Evolutionary conservation across 2,888 invertebrate species (phyloP).

Genomic region (Dyspetes luteomarginatus): DNA sequence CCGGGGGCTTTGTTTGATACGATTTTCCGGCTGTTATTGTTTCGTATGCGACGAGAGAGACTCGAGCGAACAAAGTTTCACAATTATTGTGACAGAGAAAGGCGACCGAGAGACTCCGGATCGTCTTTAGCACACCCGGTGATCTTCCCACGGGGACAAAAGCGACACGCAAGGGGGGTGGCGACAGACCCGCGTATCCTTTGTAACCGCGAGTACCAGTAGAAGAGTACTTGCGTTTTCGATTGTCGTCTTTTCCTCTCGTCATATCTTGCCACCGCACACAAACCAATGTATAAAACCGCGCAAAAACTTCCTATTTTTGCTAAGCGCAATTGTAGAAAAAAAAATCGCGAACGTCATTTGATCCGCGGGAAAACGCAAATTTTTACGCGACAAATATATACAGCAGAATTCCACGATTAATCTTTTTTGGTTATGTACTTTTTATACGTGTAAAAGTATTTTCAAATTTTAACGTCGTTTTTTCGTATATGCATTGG

Average conservation of each 20-base stretch:
- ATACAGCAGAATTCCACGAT: no score
- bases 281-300: conserved; percentile 1
- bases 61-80: conserved; percentile 67
- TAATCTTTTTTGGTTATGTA: no score
- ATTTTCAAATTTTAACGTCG: no score
- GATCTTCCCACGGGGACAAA: conserved; percentile 62
- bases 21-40: conserved; percentile 72
- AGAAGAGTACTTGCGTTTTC: conserved; percentile 21
- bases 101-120: conserved; percentile 34
- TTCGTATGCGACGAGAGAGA: conserved; percentile 61
- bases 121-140: conserved; percentile 42
- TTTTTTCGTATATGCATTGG: no score
- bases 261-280: conserved; percentile 18
- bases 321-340: not conserved
- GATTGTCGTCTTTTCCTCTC: conserved; percentile 36
- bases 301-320: conserved; percentile 16
- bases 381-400: no score
- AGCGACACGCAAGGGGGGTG: conserved; percentile 5
- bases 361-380: no score
- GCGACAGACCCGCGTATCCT: conserved; percentile 7
- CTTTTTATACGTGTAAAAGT: no score
- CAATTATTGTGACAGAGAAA: conserved; percentile 66
- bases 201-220: conserved; percentile 21
- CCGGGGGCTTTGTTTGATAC: conserved; percentile 70
- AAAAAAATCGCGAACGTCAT: no score